A percentile compares a stretch with the other conserved stretches of the same genome.
Evolutionary conservation across 2,797 vertebrate species (phyloP).

Genomic region (Salmo trutta): DNA sequence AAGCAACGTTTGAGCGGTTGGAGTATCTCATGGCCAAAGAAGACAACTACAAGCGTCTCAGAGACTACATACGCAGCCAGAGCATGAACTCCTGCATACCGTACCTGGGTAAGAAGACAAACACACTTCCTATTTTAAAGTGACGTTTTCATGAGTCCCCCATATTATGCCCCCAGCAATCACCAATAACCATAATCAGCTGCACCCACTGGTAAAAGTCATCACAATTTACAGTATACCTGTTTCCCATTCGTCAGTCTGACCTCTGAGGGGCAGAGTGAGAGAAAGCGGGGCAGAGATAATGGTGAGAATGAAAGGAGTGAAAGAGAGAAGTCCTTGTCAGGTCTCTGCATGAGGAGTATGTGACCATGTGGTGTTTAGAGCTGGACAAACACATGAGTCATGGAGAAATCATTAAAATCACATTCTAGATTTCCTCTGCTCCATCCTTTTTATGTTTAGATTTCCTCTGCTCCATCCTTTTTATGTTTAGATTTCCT

Average conservation of each 20-base stretch:
- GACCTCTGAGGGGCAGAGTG: too few species aligned
- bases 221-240: too few species aligned
- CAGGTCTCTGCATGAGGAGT: too few species aligned
- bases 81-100: constrained; percentile 99
- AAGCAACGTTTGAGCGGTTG: constrained; percentile 93
- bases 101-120: constrained; percentile 85
- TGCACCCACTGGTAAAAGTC: too few species aligned
- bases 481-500: too few species aligned
- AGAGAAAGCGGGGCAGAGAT: too few species aligned
- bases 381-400: constrained; percentile 13
- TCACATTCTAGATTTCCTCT: too few species aligned
- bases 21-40: constrained; percentile 99
- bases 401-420: constrained; percentile 12
- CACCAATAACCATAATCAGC: neutral
- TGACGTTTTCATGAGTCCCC: neutral
- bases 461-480: neutral
- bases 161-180: neutral
- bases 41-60: constrained; percentile 98
- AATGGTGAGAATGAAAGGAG: too few species aligned
- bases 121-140: too few species aligned
- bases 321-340: too few species aligned
- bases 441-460: neutral
- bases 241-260: too few species aligned
- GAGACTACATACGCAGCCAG: constrained; percentile 96
- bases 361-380: neutral